These are phyloP conservation scores for Drosophila paulistorum DNA, from an alignment of 1,140 invertebrate species.

Conservation along the genomic window DNA sequence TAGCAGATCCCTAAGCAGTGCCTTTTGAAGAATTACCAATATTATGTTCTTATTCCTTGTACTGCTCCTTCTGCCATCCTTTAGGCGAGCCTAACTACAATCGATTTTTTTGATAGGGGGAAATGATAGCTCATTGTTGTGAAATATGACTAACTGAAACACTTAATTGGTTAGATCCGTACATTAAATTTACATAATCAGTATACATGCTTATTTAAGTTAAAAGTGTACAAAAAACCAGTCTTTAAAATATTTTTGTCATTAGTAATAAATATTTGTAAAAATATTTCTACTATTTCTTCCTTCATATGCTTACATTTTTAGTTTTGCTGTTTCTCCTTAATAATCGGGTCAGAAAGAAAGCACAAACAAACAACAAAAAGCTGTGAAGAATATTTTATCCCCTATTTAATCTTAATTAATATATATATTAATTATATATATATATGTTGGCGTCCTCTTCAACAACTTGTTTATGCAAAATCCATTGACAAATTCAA, in stretches of 20 bases:
- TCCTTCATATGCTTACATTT: slow-evolving; percentile 4
- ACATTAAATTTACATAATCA: slow-evolving; percentile 61
- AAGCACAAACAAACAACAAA: not conserved
- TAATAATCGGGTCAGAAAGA: not conserved
- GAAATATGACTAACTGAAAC: slow-evolving; percentile 40
- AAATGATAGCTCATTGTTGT: not conserved
- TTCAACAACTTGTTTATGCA: not conserved
- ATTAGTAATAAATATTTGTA: slow-evolving; percentile 45
- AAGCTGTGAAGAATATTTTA: not conserved
- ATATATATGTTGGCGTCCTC: not conserved
- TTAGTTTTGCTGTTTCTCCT: not conserved
- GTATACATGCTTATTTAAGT: slow-evolving; percentile 73
- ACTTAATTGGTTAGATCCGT: slow-evolving; percentile 43
- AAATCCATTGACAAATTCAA: slow-evolving; percentile 38
- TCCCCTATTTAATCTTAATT: no score
- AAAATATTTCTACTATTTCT: slow-evolving; percentile 48
- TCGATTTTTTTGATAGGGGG: slow-evolving; percentile 22
- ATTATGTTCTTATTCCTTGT: no score
- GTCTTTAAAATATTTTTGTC: slow-evolving; percentile 76
- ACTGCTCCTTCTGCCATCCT: no score
- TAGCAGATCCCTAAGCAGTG: no score
- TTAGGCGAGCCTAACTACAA: slow-evolving; percentile 18
- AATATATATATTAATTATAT: not conserved
- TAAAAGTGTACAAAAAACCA: slow-evolving; percentile 81
- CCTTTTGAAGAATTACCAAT: not conserved